Conservation (phyloP, 2,113 vertebrate species). For the Otus sunia region DNA sequence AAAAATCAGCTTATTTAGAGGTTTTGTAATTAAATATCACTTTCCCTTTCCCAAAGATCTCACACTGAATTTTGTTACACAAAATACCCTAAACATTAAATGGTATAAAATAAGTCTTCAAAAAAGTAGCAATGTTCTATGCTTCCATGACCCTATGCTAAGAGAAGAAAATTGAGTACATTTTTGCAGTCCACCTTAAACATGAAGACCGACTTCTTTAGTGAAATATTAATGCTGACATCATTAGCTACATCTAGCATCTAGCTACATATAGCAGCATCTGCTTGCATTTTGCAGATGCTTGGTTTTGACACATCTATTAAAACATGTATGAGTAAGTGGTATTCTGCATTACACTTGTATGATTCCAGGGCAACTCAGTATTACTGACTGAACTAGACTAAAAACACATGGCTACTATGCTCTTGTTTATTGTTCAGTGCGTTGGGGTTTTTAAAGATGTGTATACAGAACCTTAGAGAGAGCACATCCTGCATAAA, state of each 20-base stretch:
- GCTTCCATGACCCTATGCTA: background rate
- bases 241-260: background rate
- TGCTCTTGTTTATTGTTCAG: background rate
- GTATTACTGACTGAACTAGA: background rate
- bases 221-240: slow-evolving; percentile 18
- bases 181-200: background rate
- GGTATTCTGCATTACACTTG: background rate
- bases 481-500: background rate
- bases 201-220: background rate
- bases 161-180: background rate
- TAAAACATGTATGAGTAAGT: background rate
- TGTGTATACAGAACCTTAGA: background rate
- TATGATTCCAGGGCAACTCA: background rate
- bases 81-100: background rate
- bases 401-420: background rate
- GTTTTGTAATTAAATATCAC: background rate
- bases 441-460: background rate
- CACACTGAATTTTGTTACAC: background rate
- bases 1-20: background rate
- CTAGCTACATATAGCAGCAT: background rate
- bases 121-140: background rate
- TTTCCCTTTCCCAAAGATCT: background rate
- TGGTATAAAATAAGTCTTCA: background rate
- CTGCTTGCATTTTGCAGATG: background rate
- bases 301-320: background rate